A percentile compares a stretch with the other conserved stretches of the same genome.
Evolutionary conservation across 1,140 invertebrate species (phyloP).

Genomic region (Zaprionus tsacasi): DNA sequence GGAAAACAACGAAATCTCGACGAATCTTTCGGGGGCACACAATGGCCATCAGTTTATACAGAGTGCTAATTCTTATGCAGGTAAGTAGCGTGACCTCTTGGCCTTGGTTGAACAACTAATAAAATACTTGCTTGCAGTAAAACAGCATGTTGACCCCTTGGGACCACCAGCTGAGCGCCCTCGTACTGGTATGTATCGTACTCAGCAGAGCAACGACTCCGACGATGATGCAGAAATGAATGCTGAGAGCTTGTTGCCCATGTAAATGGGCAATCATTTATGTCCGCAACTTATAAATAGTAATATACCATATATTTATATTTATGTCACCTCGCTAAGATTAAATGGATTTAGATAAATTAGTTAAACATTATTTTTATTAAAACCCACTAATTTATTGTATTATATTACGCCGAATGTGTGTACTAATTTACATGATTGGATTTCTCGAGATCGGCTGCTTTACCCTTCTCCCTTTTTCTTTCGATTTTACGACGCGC

Average conservation of each 20-base stretch:
- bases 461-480: not conserved
- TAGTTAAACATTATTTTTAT: no score
- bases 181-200: conserved; percentile 88
- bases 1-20: conserved; percentile 52
- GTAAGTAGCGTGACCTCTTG: conserved; percentile 3
- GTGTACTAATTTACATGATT: not conserved
- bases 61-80: conserved; percentile 26
- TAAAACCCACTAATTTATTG: no score
- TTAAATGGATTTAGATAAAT: no score
- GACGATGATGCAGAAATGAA: conserved; percentile 92
- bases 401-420: not conserved
- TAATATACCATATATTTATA: no score
- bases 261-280: conserved; percentile 36
- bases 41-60: conserved; percentile 53
- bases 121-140: conserved; percentile 33
- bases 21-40: conserved; percentile 20
- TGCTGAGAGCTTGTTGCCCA: conserved; percentile 92
- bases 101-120: not conserved
- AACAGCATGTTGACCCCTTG: conserved; percentile 89
- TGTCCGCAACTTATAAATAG: no score
- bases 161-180: conserved; percentile 90
- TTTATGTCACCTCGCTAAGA: no score
- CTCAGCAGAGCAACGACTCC: conserved; percentile 88
- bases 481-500: not conserved
- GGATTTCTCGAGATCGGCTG: not conserved